A percentile compares a stretch with the other conserved stretches of the same genome.
Conservation (phyloP, 2,113 vertebrate species). For the Pangasianodon hypophthalmus region DNA sequence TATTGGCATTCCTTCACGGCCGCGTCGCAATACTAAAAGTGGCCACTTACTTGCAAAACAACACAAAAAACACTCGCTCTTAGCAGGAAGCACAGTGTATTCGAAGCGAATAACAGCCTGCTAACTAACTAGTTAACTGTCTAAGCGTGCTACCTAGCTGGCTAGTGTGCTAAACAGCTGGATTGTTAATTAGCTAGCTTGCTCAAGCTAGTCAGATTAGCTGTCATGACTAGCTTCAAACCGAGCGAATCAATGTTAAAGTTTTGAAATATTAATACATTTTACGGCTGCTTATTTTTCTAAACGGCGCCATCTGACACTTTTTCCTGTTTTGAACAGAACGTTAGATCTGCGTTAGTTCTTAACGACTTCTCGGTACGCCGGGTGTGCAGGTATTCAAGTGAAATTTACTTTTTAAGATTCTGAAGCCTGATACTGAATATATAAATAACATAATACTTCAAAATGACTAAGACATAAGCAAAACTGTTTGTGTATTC, state of each 20-base stretch:
- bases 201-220: background rate
- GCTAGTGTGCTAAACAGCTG: background rate
- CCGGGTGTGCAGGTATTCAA: no score
- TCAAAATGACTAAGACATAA: no score
- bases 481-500: no score
- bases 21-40: background rate
- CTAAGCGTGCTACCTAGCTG: background rate
- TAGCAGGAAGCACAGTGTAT: background rate
- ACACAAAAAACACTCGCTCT: background rate
- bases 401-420: no score
- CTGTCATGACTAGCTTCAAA: background rate
- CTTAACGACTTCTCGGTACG: background rate
- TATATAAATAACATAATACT: no score
- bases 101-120: background rate
- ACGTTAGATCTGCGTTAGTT: background rate
- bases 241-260: background rate
- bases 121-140: background rate
- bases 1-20: background rate
- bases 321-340: background rate
- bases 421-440: no score
- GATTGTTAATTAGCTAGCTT: background rate
- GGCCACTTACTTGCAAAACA: background rate
- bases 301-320: background rate
- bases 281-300: background rate
- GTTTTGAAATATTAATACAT: background rate